A percentile compares a stretch with the other conserved stretches of the same genome.
Evolutionary conservation across 2,113 vertebrate genomes (phyloP).

Genomic region (Holacanthus passer): DNA sequence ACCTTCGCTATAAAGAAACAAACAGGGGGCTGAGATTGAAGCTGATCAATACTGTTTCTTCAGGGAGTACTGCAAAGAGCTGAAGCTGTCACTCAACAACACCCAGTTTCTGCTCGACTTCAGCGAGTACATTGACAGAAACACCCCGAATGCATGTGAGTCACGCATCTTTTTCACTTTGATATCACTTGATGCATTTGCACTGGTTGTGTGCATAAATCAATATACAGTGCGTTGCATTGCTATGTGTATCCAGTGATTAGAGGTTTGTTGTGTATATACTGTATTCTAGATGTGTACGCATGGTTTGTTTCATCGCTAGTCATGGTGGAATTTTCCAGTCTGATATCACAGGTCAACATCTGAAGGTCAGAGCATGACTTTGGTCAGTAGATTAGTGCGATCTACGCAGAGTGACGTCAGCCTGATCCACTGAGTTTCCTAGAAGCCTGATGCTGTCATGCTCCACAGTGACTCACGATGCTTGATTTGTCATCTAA

Average conservation of each 20-base stretch:
- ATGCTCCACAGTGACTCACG: slow-evolving; percentile 69
- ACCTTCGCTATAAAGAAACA: neutral
- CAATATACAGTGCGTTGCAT: slow-evolving; percentile 24
- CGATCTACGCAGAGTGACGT: slow-evolving; percentile 59
- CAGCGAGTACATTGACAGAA: slow-evolving; percentile 92
- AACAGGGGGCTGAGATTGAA: slow-evolving; percentile 5
- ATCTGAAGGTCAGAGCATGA: slow-evolving; percentile 57
- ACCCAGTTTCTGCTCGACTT: slow-evolving; percentile 96
- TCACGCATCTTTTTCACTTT: slow-evolving; percentile 66
- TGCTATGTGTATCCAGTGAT: neutral
- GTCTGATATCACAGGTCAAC: slow-evolving; percentile 29
- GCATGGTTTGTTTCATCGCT: slow-evolving; percentile 1
- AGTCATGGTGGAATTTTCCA: slow-evolving; percentile 16
- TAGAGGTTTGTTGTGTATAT: neutral
- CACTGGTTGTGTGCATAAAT: slow-evolving; percentile 12
- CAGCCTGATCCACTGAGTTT: slow-evolving; percentile 62
- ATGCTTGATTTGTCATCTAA: slow-evolving; percentile 62
- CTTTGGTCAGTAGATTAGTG: slow-evolving; percentile 66
- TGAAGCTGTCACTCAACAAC: slow-evolving; percentile 94
- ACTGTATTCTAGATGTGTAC: too few species aligned
- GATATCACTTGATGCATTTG: slow-evolving; percentile 20
- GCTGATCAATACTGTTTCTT: slow-evolving; percentile 71
- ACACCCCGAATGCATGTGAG: slow-evolving; percentile 95
- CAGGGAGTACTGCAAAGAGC: slow-evolving; percentile 95
- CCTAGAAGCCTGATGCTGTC: slow-evolving; percentile 70